These are phyloP conservation scores for Heterotilapia buettikoferi DNA, from an alignment of 2,113 vertebrate genomes.

Conservation along the genomic window DNA sequence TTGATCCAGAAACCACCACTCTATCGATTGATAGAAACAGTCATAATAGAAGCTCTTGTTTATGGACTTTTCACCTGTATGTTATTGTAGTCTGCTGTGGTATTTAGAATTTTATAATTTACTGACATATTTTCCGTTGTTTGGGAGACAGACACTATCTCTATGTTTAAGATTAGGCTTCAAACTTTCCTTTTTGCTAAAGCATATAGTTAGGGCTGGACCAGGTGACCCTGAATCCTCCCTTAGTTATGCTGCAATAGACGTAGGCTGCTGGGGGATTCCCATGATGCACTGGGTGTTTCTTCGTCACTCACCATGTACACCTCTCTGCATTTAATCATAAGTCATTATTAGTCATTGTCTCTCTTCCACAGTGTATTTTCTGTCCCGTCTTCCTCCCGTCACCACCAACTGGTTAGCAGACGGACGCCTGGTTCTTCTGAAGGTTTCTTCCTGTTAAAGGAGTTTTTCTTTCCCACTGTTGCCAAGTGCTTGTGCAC, in stretches of 20 bases:
- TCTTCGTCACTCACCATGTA: neutral
- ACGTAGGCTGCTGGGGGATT: neutral
- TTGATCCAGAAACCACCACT: neutral
- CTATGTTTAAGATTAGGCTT: fast-evolving
- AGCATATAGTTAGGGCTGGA: fast-evolving
- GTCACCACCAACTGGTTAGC: neutral
- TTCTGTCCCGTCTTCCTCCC: neutral
- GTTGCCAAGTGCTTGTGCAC: neutral
- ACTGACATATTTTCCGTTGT: neutral
- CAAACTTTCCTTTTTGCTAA: neutral
- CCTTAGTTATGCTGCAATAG: neutral
- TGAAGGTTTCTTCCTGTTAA: neutral
- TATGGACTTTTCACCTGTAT: neutral
- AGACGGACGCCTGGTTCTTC: neutral
- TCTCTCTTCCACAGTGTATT: fast-evolving
- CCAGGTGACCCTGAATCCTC: neutral
- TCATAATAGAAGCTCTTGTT: neutral
- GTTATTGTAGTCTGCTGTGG: neutral
- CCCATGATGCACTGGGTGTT: neutral
- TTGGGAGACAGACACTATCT: neutral
- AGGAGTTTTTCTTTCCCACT: neutral
- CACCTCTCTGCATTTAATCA: neutral
- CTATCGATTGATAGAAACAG: neutral
- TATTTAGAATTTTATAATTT: neutral
- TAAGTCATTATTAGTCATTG: neutral